phyloP scores from a whole-genome alignment of 2,797 vertebrate genomes.

The Muscicapa comitata region DNA sequence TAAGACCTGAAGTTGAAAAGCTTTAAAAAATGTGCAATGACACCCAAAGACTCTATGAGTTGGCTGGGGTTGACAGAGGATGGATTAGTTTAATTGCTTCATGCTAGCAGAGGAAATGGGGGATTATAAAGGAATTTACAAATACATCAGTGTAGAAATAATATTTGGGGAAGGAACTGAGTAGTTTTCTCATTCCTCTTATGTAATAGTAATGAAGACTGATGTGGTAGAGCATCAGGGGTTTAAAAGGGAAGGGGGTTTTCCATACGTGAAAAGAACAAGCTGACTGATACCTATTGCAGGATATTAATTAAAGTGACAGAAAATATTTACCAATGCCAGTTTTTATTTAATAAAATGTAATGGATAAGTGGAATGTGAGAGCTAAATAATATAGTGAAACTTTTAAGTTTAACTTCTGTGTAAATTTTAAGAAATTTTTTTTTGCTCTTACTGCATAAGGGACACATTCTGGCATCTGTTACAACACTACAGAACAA shows the following conservation, averaged over 20 bases:
- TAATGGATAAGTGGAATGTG: neutral
- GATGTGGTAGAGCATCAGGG: neutral
- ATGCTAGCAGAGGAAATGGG: neutral
- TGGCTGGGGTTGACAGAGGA: neutral
- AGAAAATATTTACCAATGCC: neutral
- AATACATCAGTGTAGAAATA: neutral
- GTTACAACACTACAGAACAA: neutral
- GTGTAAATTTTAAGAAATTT: neutral
- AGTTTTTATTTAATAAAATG: neutral
- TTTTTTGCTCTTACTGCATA: neutral
- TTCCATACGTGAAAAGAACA: neutral
- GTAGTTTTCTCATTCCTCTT: neutral
- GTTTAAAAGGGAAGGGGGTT: neutral
- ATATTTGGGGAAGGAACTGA: neutral
- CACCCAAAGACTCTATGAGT: neutral
- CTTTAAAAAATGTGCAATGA: neutral
- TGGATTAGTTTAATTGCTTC: slow-evolving; percentile 8
- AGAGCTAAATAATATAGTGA: neutral
- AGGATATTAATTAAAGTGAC: neutral
- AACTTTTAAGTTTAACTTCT: neutral
- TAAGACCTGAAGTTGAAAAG: neutral
- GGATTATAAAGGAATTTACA: neutral
- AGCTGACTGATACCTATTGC: neutral
- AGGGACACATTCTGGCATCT: neutral
- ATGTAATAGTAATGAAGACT: neutral